Percentiles rank a stretch among this genome's conserved stretches.
Evolutionary conservation across 2,797 vertebrate species (phyloP).

Genomic region (Diplodus puntazzo): DNA sequence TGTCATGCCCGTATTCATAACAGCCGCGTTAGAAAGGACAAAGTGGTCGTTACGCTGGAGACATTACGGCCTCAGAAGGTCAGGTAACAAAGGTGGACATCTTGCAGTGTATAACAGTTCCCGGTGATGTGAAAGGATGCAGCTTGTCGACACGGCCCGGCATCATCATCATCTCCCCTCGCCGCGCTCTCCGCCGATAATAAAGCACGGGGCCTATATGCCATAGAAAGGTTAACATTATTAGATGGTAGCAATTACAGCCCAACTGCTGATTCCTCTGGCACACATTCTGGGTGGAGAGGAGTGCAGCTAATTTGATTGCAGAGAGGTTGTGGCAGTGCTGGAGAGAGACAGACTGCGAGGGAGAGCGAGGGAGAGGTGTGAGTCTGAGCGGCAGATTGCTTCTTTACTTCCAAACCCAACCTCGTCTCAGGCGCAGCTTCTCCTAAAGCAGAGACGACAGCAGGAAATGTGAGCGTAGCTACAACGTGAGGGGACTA

Average conservation of each 20-base stretch:
- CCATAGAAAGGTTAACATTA: constrained; percentile 73
- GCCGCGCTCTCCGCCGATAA: constrained; percentile 41
- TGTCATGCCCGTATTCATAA: not conserved
- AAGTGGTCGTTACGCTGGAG: not conserved
- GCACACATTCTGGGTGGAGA: constrained; percentile 50
- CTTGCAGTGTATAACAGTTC: not conserved
- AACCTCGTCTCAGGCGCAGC: not conserved
- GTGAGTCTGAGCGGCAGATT: constrained; percentile 61
- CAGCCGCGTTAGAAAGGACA: constrained; percentile 7
- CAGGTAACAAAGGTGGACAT: constrained; percentile 9
- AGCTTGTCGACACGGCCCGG: constrained; percentile 18
- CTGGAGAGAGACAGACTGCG: constrained; percentile 43
- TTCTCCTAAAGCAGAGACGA: not conserved
- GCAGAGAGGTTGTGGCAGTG: constrained; percentile 65
- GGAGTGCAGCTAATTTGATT: constrained; percentile 63
- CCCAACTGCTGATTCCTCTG: constrained; percentile 63
- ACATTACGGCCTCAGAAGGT: constrained; percentile 8
- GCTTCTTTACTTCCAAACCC: constrained; percentile 35
- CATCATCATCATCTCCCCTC: not conserved
- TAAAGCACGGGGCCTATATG: constrained; percentile 47
- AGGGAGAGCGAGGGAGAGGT: constrained; percentile 38
- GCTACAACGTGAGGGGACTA: not conserved
- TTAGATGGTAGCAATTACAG: constrained; percentile 73
- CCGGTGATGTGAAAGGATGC: constrained; percentile 9
- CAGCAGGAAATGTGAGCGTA: not conserved